Base-by-base conservation (phyloP, 2,888 invertebrate species). In the Deilephila porcellus region DNA sequence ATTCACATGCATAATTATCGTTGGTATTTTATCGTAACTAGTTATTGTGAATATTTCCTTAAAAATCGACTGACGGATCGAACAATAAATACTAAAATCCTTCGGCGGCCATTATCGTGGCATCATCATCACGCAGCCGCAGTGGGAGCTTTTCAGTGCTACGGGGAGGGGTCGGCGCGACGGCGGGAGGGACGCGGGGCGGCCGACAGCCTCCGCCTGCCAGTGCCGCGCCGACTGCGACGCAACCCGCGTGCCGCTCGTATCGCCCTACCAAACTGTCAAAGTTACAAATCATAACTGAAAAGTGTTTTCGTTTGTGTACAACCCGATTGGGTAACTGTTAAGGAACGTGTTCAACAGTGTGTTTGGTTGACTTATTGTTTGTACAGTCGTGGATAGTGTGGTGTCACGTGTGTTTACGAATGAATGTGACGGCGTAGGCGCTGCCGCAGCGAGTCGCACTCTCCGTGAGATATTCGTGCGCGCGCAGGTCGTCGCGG, bases 381-480 rank as follows among this genome's bases (percentile, higher is more conserved):
- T 76, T 81, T 74, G 78, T 80, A 86, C 83, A 79, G 74, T 80
- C 81, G 85, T 83, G 80, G 80, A 83, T 88, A 89, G 91, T 92
- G 91, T 82, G 84, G 88, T 93, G 93, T 93, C 93, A 93, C 93
- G 93, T 94, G 91, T 91, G 92, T 93, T 93, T 92, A 93, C 93
- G 89, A 90, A 91, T 93, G 89, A 91, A 92, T 93, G 91, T 89
- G 93, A 90, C 92, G 91, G 92, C 91, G 93, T 92, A 93, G 93
- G 93, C 93, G 93, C 93, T 92, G 87, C 84, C 82, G 79, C 90
- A 88, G 89, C 90, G 90, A 90, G 90, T 92, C 91, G 92, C 92
- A 91, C 92, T 92, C 88, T 91, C 89, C 90, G 94, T 93, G 94
- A 93, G 93, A 93, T 93, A 93, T 93, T 93, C 91, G 92, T 91